A percentile compares a stretch with the other conserved stretches of the same genome.
phyloP scores from a whole-genome alignment of 2,888 invertebrate genomes.

The Mythimna albipuncta region DNA sequence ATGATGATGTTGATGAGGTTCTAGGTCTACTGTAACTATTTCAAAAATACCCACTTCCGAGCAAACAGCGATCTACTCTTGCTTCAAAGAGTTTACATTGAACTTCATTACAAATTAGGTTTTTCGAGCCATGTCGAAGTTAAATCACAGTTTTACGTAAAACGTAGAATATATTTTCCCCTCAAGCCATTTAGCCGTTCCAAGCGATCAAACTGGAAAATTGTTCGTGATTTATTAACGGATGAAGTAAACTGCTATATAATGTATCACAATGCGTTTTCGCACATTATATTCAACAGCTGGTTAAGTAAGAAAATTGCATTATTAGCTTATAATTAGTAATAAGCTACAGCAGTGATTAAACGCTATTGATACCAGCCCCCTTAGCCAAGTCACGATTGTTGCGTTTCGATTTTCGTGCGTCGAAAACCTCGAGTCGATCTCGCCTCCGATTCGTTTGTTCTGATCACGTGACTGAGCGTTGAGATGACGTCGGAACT shows the following conservation, averaged over 20 bases:
- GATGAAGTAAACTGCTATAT: slow-evolving; percentile 31
- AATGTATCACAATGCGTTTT: slow-evolving; percentile 34
- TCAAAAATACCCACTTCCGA: too few species aligned
- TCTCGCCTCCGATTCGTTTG: too few species aligned
- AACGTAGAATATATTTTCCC: slow-evolving; percentile 35
- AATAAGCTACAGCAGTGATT: slow-evolving; percentile 5
- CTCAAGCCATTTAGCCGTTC: slow-evolving; percentile 42
- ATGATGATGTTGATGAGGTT: too few species aligned
- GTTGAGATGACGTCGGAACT: too few species aligned
- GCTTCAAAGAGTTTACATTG: slow-evolving; percentile 33
- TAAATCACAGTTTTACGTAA: slow-evolving; percentile 47
- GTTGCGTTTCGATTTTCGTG: too few species aligned
- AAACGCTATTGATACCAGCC: slow-evolving; percentile 11
- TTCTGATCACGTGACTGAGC: too few species aligned
- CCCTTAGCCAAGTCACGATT: too few species aligned
- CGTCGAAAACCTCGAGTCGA: too few species aligned
- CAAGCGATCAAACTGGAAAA: slow-evolving; percentile 47
- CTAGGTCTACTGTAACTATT: too few species aligned
- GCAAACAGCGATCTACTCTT: too few species aligned
- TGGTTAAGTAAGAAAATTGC: slow-evolving; percentile 21
- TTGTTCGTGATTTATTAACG: slow-evolving; percentile 56
- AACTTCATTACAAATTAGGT: slow-evolving; percentile 47
- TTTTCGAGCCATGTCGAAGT: slow-evolving; percentile 26
- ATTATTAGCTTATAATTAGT: slow-evolving; percentile 19
- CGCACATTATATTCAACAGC: slow-evolving; percentile 26